Conservation (phyloP, 2,797 vertebrate species). For the Tympanoctomys barrerae region DNA sequence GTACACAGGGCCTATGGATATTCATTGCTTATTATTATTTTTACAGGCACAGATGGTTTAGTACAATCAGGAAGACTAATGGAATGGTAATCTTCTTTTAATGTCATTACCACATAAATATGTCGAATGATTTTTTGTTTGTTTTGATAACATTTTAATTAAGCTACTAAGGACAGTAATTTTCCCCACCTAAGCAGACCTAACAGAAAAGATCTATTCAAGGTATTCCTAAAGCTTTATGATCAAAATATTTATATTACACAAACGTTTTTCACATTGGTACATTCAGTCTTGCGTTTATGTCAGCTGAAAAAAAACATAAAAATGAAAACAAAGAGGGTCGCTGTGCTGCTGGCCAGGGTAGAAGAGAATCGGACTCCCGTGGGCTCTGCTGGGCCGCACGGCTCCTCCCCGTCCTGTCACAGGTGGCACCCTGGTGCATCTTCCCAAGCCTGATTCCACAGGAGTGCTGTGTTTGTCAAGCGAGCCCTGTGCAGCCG, state of each 20-base stretch:
- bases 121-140: slow-evolving; percentile 72
- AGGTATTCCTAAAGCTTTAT: slow-evolving; percentile 49
- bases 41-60: slow-evolving; percentile 88
- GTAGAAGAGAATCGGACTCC: not conserved
- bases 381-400: too few relatives aligned
- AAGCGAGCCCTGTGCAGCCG: not conserved
- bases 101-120: slow-evolving; percentile 80
- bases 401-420: not conserved
- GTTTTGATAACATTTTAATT: slow-evolving; percentile 79
- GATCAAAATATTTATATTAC: slow-evolving; percentile 14
- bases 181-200: slow-evolving; percentile 55
- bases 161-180: slow-evolving; percentile 50
- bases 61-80: slow-evolving; percentile 82
- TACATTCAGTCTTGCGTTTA: slow-evolving; percentile 27
- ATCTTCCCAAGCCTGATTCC: not conserved
- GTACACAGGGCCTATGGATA: slow-evolving; percentile 86
- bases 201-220: slow-evolving; percentile 25
- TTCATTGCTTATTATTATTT: slow-evolving; percentile 87
- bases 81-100: slow-evolving; percentile 82
- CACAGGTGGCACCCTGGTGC: too few relatives aligned
- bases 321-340: not conserved
- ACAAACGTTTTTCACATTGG: not conserved
- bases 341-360: not conserved
- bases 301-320: not conserved
- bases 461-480: not conserved